A percentile compares a stretch with the other conserved stretches of the same genome.
Conservation (phyloP, 1,140 invertebrate species). For the Zaprionus tsacasi region DNA sequence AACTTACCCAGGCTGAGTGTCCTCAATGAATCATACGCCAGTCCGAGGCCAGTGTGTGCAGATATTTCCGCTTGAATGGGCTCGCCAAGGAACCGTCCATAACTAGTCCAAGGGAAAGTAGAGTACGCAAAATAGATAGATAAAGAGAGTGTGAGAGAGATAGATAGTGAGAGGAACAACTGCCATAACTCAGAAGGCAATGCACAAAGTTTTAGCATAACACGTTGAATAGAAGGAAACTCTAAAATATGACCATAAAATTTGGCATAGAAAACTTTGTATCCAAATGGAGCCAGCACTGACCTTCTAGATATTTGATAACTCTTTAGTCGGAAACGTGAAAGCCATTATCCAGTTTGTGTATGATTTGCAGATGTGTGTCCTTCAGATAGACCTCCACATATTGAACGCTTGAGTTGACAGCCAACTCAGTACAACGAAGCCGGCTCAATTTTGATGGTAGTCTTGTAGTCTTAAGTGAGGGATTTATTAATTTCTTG, state of each 20-base stretch:
- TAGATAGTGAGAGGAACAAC: background rate
- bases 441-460: too few relatives aligned
- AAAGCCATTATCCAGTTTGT: conserved; percentile 86
- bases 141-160: too few relatives aligned
- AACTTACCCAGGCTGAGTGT: conserved; percentile 86
- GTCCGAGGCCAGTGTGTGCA: conserved; percentile 86
- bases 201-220: conserved; percentile 67
- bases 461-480: too few relatives aligned
- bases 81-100: conserved; percentile 87
- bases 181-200: conserved; percentile 57
- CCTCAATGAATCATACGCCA: conserved; percentile 86
- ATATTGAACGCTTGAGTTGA: conserved; percentile 86
- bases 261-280: conserved; percentile 57
- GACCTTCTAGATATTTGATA: conserved; percentile 87
- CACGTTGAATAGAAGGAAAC: conserved; percentile 60
- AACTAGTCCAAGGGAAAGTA: conserved; percentile 81
- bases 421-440: conserved; percentile 71
- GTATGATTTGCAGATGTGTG: conserved; percentile 86
- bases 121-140: background rate
- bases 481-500: too few relatives aligned
- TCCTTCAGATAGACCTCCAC: conserved; percentile 86
- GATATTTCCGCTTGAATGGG: conserved; percentile 87
- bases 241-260: conserved; percentile 65
- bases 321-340: conserved; percentile 87
- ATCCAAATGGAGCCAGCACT: conserved; percentile 59